phyloP scores from a whole-genome alignment of 2,888 invertebrate species.

The Pollenia amentaria region DNA sequence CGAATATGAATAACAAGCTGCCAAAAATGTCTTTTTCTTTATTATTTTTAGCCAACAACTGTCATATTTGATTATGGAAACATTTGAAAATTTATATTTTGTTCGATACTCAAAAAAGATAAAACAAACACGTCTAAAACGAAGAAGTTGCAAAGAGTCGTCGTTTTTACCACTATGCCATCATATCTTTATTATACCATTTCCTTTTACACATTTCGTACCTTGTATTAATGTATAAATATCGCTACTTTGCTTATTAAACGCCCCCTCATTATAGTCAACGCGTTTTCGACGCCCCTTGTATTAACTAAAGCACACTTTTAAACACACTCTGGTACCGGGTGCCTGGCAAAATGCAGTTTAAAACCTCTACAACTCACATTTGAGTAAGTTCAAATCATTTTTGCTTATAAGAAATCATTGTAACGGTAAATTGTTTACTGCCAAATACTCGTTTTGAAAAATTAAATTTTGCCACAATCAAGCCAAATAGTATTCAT shows the following conservation, averaged over 20 bases:
- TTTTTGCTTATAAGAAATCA: conserved; percentile 27
- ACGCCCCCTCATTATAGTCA: conserved; percentile 82
- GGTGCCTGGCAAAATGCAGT: neutral
- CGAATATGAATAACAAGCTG: conserved; percentile 15
- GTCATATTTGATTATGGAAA: conserved; percentile 60
- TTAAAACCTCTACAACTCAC: neutral
- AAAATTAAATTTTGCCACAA: conserved; percentile 32
- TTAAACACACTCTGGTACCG: neutral
- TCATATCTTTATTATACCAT: neutral
- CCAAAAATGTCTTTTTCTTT: neutral
- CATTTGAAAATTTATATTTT: conserved; percentile 12
- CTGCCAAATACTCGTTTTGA: conserved; percentile 13
- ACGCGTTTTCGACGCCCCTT: conserved; percentile 80
- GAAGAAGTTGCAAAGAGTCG: conserved; percentile 18
- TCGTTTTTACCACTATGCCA: conserved; percentile 12
- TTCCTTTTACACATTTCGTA: conserved; percentile 17
- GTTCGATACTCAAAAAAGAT: no score
- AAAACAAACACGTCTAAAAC: no score
- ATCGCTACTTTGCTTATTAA: conserved; percentile 79
- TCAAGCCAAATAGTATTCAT: neutral
- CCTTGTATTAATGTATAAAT: conserved; percentile 76
- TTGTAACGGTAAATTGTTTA: conserved; percentile 62
- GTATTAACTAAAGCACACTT: conserved; percentile 59
- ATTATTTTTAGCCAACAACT: conserved; percentile 37
- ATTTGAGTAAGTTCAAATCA: neutral